Evolutionary conservation across 2,797 vertebrate genomes (phyloP), one percentile per base, ranked within the genome.

Genomic region (Cyclura pinguis): DNA sequence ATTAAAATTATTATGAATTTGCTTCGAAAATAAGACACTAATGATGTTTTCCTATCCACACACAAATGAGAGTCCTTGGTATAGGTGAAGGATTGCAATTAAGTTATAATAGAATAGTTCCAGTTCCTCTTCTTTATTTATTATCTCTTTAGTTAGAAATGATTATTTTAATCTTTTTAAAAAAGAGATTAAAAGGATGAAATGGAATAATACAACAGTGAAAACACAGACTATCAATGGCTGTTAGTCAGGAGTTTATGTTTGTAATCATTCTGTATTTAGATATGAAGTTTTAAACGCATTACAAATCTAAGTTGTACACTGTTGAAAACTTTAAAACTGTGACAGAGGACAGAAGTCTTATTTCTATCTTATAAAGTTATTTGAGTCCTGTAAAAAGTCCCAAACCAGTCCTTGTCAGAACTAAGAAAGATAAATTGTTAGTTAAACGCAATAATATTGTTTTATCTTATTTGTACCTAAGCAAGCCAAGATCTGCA

Each of bases 401-500:
- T 78, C 6, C 16, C 6, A 18, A 57, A 32, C 38, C 38, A 50
- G 5, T 27, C 18, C 76, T 4, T 47, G 27, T 80, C 57, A 89
- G 76, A 85, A n/a, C 62, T 85, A 80, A 90, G 64, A 14, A 47
- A 73, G 50, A 86, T 27, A 22, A 86, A 73, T 32, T 27, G 32
- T 72, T 90, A 38, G 2, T 72, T 13, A 42, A 78, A 80, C 47
- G 74, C 27, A 85, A 69, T 10, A 85, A 42, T 69, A 52, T 85
- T 73, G n/a, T 85, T 35, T 73, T 38, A 38, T 38, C 10, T n/a
- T 24, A 6, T 82, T 42, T 86, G 59, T 86, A 73, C 29, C 52
- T 81, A 55, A 6, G 35, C n/a, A 87, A 89, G 42, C 81, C 57
- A 91, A 4, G 7, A 29, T 72, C 35, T 84, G 47, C 81, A 87